phyloP scores from a whole-genome alignment of 2,113 vertebrate genomes.

The Caranx ignobilis region DNA sequence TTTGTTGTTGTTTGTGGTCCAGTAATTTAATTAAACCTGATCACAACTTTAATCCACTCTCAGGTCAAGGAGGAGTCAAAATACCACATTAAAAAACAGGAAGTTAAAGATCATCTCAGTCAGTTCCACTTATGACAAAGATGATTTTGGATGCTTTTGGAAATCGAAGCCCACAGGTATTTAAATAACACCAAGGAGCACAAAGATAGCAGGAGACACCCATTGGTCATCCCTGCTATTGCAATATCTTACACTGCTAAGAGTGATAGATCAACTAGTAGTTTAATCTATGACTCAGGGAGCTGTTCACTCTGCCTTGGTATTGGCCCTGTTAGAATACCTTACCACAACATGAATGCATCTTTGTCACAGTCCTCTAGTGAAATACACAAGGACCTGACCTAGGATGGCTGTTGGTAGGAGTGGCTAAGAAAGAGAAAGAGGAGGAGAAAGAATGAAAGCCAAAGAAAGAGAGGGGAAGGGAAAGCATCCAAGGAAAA shows the following conservation, averaged over 20 bases:
- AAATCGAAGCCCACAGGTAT: conserved; percentile 32
- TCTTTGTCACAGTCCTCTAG: conserved; percentile 32
- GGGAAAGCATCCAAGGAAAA: background rate
- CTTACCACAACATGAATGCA: conserved; percentile 25
- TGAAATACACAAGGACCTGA: background rate
- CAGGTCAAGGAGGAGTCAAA: conserved; percentile 41
- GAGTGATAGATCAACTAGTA: conserved; percentile 51
- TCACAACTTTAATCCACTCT: conserved; percentile 10
- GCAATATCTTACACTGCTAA: conserved; percentile 36
- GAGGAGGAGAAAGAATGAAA: background rate
- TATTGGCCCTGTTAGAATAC: conserved; percentile 59
- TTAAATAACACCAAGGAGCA: conserved; percentile 14
- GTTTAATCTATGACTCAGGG: conserved; percentile 52
- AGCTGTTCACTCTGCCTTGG: conserved; percentile 39
- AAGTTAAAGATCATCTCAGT: conserved; percentile 7
- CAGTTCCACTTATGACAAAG: background rate
- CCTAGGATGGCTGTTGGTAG: background rate
- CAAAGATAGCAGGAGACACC: conserved; percentile 52
- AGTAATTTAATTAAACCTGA: background rate
- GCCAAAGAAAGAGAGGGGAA: background rate
- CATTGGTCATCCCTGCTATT: conserved; percentile 48
- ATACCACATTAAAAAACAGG: conserved; percentile 16
- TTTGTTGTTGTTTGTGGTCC: background rate
- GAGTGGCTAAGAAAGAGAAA: background rate
- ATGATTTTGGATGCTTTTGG: conserved; percentile 53